Evolutionary conservation across 2,113 vertebrate genomes (phyloP), one percentile per base, ranked within the genome.

Genomic region (Percina caprodes): DNA sequence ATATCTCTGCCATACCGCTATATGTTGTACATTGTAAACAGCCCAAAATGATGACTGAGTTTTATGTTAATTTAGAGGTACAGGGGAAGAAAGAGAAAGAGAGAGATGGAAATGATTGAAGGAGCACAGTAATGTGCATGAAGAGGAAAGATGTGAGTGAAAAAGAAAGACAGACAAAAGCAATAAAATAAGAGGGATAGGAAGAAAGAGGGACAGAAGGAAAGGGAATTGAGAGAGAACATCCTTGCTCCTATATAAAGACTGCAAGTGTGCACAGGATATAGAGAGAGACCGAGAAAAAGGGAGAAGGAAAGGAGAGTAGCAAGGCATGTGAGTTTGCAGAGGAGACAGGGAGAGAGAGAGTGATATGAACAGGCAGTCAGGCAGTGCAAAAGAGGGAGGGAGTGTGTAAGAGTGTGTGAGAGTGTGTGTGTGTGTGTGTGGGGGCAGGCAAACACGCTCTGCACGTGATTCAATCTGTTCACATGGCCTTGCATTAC

Each of bases 401-500:
- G 83, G 56, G 71, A 62, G 85, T 55, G 67, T 61, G 68, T 65
- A 73, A 56, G 74, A 33, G 48, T 16, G 79, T 65, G 73, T 60
- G 61, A 39, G 33, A 70, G 66, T 60, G 68, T n/a, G 69, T 65
- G 80, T 59, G 71, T 35, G 80, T 39, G 2, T 42, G 66, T 60
- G 6, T 49, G 66, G 62, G 15, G 88, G 75, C 0, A 85, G 78
- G 84, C 71, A 77, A 91, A 90, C 82, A 82, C 82, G 60, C 87
- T 84, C 87, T 92, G 90, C 91, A 94, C 80, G 91, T 94, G 93
- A 92, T 89, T 74, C 74, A 79, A 39, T 87, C 81, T 90, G 89
- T 91, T 94, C 91, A 93, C 90, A 92, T 92, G 92, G 84, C 87
- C 84, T 83, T 73, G 61, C 87, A 83, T 92, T 89, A 87, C 65